Conservation (phyloP, 2,113 vertebrate genomes). For the Aphelocoma coerulescens region DNA sequence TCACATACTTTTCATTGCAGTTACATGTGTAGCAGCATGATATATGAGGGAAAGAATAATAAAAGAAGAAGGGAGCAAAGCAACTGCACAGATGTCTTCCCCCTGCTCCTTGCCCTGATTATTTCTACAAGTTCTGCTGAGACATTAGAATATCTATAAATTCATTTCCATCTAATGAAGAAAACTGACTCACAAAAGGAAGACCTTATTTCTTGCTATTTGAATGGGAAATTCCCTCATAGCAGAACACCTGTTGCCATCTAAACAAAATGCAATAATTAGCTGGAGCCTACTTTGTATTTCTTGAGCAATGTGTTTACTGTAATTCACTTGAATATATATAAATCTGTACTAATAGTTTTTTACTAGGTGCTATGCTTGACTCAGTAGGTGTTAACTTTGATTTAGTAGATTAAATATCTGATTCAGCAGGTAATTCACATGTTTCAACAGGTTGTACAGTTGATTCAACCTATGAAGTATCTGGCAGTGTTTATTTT, state of each 20-base stretch:
- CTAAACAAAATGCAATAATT: not conserved
- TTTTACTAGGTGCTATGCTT: not conserved
- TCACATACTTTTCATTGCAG: not conserved
- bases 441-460: constrained; percentile 52
- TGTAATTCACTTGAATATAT: not conserved
- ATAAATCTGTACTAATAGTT: not conserved
- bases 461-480: constrained; percentile 13
- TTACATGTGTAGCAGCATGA: not conserved
- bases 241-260: not conserved
- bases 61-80: not conserved
- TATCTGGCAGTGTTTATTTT: constrained; percentile 56
- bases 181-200: not conserved
- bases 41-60: not conserved
- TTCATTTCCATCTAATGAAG: not conserved
- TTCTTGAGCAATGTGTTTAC: not conserved
- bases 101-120: not conserved
- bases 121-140: not conserved
- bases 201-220: not conserved
- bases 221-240: not conserved
- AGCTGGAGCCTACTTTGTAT: not conserved
- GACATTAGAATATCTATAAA: not conserved
- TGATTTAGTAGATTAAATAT: constrained; percentile 32
- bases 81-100: not conserved
- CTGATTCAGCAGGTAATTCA: constrained; percentile 61
- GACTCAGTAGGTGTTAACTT: not conserved